Evolutionary conservation across 2,113 vertebrate species (phyloP).

Genomic region (Okapia johnstoni): DNA sequence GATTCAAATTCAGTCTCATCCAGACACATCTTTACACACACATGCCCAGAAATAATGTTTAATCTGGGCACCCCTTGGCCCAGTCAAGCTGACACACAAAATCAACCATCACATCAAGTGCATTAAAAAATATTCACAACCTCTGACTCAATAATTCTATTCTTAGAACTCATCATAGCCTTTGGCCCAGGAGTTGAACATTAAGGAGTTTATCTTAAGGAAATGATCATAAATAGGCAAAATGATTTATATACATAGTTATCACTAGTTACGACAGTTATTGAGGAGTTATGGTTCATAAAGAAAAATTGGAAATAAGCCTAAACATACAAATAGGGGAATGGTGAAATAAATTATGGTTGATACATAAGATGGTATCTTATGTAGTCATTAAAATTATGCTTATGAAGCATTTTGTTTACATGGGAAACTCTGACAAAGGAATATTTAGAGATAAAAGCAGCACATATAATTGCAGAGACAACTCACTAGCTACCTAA

Average conservation of each 20-base stretch:
- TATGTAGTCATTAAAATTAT: conserved; percentile 1
- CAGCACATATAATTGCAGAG: not conserved
- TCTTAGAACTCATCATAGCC: not conserved
- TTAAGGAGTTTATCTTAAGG: not conserved
- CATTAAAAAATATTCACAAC: not conserved
- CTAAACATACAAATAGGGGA: not conserved
- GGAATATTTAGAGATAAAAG: not conserved
- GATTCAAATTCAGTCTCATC: not conserved
- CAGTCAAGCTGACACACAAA: not conserved
- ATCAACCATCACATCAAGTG: not conserved
- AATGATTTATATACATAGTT: not conserved
- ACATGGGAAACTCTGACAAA: not conserved
- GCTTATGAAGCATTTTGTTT: conserved; percentile 4
- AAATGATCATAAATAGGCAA: not conserved
- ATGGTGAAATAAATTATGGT: not conserved
- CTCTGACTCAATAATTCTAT: not conserved
- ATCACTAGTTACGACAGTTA: not conserved
- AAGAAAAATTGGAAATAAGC: conserved; percentile 4
- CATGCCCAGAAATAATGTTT: not conserved
- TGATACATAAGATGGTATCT: not conserved
- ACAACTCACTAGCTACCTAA: not conserved
- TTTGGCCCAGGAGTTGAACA: conserved; percentile 10
- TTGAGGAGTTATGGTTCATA: not conserved
- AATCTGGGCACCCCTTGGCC: not conserved
- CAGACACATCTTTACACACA: not conserved